Conservation (phyloP, 2,113 vertebrate species). For the Ursus arctos region DNA sequence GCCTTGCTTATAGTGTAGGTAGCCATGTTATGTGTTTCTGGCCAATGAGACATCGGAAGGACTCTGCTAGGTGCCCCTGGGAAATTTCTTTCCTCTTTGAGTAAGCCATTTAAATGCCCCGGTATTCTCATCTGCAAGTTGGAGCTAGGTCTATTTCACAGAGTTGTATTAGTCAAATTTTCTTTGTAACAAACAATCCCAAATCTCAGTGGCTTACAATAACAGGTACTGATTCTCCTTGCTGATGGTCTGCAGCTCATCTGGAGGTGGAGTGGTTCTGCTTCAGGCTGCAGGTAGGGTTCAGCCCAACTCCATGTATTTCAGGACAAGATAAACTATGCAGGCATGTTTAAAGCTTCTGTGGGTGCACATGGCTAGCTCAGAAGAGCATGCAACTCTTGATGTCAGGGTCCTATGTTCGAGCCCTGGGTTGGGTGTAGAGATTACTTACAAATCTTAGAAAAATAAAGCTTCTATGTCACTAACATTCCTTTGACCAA, state of each 20-base stretch:
- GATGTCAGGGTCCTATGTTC: neutral
- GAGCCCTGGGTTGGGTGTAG: too few species aligned
- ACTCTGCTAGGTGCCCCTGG: neutral
- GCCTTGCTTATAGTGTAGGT: neutral
- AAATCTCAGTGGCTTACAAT: neutral
- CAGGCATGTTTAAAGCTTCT: neutral
- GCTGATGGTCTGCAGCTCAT: neutral
- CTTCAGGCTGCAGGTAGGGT: neutral
- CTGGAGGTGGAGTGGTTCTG: neutral
- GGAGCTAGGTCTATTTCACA: neutral
- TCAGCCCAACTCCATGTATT: conserved; percentile 16
- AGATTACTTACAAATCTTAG: neutral
- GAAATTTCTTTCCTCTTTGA: conserved; percentile 40
- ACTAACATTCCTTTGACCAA: neutral
- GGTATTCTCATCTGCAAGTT: neutral
- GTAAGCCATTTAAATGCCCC: neutral
- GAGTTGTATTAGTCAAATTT: neutral
- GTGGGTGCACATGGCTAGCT: neutral
- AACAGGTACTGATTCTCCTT: conserved; percentile 28
- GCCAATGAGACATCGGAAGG: neutral
- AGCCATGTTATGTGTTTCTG: neutral
- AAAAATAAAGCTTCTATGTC: neutral
- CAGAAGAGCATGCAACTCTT: neutral
- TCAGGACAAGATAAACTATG: neutral
- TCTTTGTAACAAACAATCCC: conserved; percentile 16